A percentile compares a stretch with the other conserved stretches of the same genome.
Evolutionary conservation across 1,140 invertebrate species (phyloP).

Genomic region (Drosophila sp.): DNA sequence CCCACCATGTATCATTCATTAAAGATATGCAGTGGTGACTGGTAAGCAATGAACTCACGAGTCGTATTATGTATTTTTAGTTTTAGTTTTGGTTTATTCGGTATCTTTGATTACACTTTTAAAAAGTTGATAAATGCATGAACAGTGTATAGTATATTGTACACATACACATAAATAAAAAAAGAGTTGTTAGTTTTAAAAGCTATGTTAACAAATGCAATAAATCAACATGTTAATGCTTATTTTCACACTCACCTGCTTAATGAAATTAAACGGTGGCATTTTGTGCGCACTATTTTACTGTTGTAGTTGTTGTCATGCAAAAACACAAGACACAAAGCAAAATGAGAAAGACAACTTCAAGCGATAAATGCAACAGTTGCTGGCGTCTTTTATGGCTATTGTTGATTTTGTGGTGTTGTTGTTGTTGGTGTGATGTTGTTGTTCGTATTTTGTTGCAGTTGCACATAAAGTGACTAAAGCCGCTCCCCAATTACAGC

Average conservation of each 20-base stretch:
- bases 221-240: slow-evolving; percentile 43
- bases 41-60: background rate
- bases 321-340: slow-evolving; percentile 44
- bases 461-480: slow-evolving; percentile 8
- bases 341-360: slow-evolving; percentile 16
- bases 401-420: slow-evolving; percentile 16
- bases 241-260: slow-evolving; percentile 76
- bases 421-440: slow-evolving; percentile 3
- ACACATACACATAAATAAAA: background rate
- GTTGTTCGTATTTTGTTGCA: background rate
- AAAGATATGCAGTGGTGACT: background rate
- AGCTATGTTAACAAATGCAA: slow-evolving; percentile 32
- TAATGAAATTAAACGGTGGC: slow-evolving; percentile 80
- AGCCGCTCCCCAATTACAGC: slow-evolving; percentile 39
- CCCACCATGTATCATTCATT: background rate
- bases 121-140: background rate
- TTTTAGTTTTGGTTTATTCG: slow-evolving; percentile 4
- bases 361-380: slow-evolving; percentile 41
- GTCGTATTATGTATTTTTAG: background rate
- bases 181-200: slow-evolving; percentile 32
- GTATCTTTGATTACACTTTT: slow-evolving; percentile 6
- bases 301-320: slow-evolving; percentile 50
- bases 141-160: too few species aligned
- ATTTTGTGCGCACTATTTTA: slow-evolving; percentile 65
- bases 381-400: slow-evolving; percentile 32